Conservation (phyloP, 2,113 vertebrate species). For the Acrocephalus arundinaceus region DNA sequence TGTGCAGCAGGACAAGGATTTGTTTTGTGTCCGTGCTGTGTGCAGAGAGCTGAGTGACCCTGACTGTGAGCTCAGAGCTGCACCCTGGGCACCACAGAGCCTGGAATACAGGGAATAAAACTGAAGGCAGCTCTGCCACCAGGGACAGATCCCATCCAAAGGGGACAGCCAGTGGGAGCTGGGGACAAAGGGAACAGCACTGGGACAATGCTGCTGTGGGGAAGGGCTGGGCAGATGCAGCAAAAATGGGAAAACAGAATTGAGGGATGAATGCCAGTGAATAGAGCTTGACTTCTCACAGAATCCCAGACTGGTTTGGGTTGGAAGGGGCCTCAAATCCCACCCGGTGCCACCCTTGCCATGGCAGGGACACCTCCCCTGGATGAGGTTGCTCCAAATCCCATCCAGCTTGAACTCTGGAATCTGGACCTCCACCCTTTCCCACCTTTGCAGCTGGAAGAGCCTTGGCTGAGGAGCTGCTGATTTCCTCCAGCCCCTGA, state of each 20-base stretch:
- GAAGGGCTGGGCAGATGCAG: background rate
- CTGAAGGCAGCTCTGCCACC: too few species aligned
- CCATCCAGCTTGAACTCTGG: background rate
- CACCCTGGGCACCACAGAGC: too few species aligned
- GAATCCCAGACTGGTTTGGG: background rate
- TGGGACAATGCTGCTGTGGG: accelerated
- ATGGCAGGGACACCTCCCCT: background rate
- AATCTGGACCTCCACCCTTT: accelerated
- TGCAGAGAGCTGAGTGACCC: too few species aligned
- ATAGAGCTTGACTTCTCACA: accelerated
- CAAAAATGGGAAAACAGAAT: background rate
- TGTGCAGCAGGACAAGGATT: too few species aligned
- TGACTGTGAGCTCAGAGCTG: too few species aligned
- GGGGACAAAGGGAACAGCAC: background rate
- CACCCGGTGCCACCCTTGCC: accelerated
- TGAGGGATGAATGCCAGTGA: background rate
- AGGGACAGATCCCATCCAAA: accelerated
- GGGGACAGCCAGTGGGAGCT: accelerated
- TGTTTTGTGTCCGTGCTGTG: too few species aligned
- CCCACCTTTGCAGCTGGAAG: background rate
- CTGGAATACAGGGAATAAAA: too few species aligned
- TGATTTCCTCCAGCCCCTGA: background rate
- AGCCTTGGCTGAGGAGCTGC: background rate
- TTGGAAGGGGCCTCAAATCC: background rate
- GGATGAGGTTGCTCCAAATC: background rate